Evolutionary conservation across 2,797 vertebrate species (phyloP).

Genomic region (Sebastes vulpes): DNA sequence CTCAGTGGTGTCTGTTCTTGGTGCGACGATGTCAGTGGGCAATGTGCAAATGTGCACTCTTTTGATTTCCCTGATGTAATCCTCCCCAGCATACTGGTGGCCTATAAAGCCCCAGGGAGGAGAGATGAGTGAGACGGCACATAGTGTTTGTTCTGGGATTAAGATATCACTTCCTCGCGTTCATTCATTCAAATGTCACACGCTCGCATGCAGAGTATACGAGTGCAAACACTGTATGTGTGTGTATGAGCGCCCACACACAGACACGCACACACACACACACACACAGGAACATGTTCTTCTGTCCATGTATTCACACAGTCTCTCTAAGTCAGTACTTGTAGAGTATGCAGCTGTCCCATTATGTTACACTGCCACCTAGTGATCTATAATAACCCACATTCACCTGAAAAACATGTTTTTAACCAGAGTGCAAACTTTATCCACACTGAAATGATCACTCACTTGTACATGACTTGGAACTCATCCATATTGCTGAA

Average conservation of each 20-base stretch:
- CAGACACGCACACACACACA: not conserved
- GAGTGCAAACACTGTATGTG: not conserved
- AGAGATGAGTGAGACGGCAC: constrained; percentile 55
- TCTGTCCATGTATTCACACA: not conserved
- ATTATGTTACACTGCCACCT: constrained; percentile 72
- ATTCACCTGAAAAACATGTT: not conserved
- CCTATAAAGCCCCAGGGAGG: constrained; percentile 33
- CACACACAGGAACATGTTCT: not conserved
- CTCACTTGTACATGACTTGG: not conserved
- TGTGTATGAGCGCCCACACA: not conserved
- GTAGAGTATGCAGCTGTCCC: not conserved
- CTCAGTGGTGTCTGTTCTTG: constrained; percentile 68
- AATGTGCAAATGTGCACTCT: constrained; percentile 71
- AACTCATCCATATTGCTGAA: not conserved
- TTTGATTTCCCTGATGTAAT: constrained; percentile 77
- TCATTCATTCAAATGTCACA: constrained; percentile 59
- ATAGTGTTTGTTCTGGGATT: constrained; percentile 72
- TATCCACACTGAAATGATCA: not conserved
- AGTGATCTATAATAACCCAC: constrained; percentile 33
- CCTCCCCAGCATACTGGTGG: constrained; percentile 53
- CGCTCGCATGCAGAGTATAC: not conserved
- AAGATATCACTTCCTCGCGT: constrained; percentile 50
- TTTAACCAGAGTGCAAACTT: not conserved
- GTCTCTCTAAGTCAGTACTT: not conserved
- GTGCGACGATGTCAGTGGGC: constrained; percentile 65